These are phyloP conservation scores for Podabrus alpinus DNA, from an alignment of 2,888 invertebrate species.

Conservation along the genomic window DNA sequence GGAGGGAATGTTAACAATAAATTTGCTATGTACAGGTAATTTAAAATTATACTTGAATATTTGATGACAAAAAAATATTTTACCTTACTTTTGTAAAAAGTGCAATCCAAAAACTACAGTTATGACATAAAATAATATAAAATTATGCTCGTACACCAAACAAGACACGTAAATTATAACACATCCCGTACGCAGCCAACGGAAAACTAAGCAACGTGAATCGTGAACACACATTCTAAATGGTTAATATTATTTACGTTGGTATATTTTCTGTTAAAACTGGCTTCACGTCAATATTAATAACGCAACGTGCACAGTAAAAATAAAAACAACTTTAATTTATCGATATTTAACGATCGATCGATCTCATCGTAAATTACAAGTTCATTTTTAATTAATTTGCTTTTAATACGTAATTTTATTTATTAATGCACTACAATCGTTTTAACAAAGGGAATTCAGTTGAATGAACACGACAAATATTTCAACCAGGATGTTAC, in stretches of 20 bases:
- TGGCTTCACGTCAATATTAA: constrained; percentile 20
- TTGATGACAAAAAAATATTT: neutral
- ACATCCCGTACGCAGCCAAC: constrained; percentile 29
- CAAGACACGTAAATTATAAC: constrained; percentile 21
- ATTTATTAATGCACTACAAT: neutral
- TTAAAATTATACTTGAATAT: no score
- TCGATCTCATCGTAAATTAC: neutral
- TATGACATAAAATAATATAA: neutral
- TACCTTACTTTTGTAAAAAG: neutral
- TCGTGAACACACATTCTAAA: constrained; percentile 30
- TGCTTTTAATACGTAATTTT: neutral
- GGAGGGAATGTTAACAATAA: neutral
- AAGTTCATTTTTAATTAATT: neutral
- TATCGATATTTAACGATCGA: neutral
- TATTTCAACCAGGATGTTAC: neutral
- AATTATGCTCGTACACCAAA: constrained; percentile 6
- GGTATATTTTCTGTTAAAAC: constrained; percentile 20
- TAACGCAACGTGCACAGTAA: constrained; percentile 2
- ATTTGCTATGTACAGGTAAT: neutral
- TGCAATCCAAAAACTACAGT: neutral
- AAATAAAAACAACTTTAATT: neutral
- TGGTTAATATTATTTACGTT: constrained; percentile 30
- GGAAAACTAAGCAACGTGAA: constrained; percentile 34
- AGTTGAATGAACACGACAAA: neutral
- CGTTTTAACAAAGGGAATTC: neutral